Conservation (phyloP, 2,113 vertebrate species). For the Brienomyrus brachyistius region DNA sequence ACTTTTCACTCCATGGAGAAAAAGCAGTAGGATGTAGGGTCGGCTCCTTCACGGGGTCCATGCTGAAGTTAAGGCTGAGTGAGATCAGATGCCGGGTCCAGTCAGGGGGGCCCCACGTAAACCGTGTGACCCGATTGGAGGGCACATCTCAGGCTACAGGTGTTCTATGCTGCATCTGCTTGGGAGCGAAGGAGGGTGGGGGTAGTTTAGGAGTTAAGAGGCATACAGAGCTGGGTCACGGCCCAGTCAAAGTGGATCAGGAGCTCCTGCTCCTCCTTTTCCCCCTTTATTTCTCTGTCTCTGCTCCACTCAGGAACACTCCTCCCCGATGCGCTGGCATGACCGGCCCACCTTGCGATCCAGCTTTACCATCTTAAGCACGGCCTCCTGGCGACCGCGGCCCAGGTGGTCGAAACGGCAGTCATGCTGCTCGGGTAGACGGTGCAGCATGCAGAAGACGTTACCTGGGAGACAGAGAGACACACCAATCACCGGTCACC, state of each 20-base stretch:
- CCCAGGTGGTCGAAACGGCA: constrained; percentile 97
- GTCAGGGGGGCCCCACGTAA: neutral
- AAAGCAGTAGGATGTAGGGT: neutral
- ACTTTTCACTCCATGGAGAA: neutral
- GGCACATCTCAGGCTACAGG: neutral
- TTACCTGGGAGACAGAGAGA: constrained; percentile 63
- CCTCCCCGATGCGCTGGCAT: constrained; percentile 97
- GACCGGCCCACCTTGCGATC: constrained; percentile 98
- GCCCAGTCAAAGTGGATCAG: neutral
- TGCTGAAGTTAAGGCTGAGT: constrained; percentile 6
- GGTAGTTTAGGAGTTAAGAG: neutral
- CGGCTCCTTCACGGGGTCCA: neutral
- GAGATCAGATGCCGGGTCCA: neutral
- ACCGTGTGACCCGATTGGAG: neutral
- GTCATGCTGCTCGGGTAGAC: constrained; percentile 92
- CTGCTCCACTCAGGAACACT: constrained; percentile 79
- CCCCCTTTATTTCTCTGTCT: neutral
- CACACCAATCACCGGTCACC: neutral
- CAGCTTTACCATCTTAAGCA: constrained; percentile 98
- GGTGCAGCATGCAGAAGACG: constrained; percentile 96
- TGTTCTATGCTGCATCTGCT: neutral
- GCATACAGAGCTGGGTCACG: neutral
- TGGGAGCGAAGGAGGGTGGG: neutral
- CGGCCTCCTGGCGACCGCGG: constrained; percentile 92
- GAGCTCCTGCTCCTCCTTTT: neutral